Conservation (phyloP, 2,888 invertebrate species). For the Oligia latruncula region DNA sequence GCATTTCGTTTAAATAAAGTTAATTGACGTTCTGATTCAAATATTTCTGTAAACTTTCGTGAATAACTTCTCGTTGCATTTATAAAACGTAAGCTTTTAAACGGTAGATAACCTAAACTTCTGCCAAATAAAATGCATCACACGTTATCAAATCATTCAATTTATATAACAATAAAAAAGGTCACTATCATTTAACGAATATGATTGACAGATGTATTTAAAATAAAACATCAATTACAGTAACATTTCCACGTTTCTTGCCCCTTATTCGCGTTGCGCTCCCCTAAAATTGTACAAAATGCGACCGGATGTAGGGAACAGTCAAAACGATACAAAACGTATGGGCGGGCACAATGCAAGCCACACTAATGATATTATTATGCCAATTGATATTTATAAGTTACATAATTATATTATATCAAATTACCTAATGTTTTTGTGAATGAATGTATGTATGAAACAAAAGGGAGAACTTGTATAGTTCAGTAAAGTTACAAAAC, state of each 20-base stretch:
- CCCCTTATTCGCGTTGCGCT: conserved; percentile 53
- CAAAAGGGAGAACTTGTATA: neutral
- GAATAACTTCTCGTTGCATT: neutral
- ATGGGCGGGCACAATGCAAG: conserved; percentile 83
- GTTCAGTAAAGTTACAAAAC: conserved; percentile 23
- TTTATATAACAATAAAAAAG: conserved; percentile 10
- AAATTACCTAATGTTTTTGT: conserved; percentile 41
- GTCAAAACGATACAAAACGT: conserved; percentile 84
- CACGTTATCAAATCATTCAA: neutral
- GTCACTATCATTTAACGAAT: conserved; percentile 25
- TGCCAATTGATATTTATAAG: conserved; percentile 68
- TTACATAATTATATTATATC: conserved; percentile 22
- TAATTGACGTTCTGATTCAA: conserved; percentile 23
- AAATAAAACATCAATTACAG: conserved; percentile 50
- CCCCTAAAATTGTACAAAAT: conserved; percentile 72
- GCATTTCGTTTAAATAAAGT: conserved; percentile 38
- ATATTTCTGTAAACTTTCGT: conserved; percentile 6
- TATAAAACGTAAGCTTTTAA: neutral
- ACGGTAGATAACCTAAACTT: neutral
- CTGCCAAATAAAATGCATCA: neutral
- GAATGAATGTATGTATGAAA: conserved; percentile 12
- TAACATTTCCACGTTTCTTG: conserved; percentile 42
- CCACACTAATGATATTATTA: conserved; percentile 84
- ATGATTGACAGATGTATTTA: conserved; percentile 57
- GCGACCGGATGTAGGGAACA: conserved; percentile 78